These are phyloP conservation scores for Aleiodes alternator DNA, from an alignment of 2,888 invertebrate species.

Conservation along the genomic window DNA sequence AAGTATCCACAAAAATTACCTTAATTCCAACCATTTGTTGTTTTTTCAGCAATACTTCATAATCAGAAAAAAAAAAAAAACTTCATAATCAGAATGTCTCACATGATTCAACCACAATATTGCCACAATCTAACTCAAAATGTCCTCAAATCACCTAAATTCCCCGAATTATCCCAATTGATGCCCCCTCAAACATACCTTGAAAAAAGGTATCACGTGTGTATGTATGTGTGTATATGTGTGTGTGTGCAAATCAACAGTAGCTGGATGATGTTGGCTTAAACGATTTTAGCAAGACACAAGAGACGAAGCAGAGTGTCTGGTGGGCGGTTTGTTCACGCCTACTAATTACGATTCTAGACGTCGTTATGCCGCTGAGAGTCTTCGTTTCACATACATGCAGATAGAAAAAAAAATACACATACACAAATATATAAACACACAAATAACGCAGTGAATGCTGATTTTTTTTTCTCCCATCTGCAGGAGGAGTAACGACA, in stretches of 20 bases:
- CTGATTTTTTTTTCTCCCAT: slow-evolving; percentile 37
- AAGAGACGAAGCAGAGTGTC: slow-evolving; percentile 63
- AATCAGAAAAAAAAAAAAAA: too few relatives aligned
- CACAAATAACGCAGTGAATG: not conserved
- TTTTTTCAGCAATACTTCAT: too few relatives aligned
- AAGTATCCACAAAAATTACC: too few relatives aligned
- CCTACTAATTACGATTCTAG: slow-evolving; percentile 75
- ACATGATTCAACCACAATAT: too few relatives aligned
- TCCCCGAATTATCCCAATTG: slow-evolving; percentile 2
- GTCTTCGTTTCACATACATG: not conserved
- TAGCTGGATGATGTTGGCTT: slow-evolving; percentile 53
- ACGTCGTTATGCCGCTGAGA: slow-evolving; percentile 65
- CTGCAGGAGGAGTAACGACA: slow-evolving; percentile 58
- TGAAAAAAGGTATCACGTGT: not conserved
- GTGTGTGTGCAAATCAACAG: slow-evolving; percentile 37
- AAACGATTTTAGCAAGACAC: slow-evolving; percentile 62
- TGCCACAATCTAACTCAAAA: too few relatives aligned
- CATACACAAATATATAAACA: not conserved
- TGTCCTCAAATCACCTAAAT: not conserved
- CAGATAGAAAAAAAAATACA: slow-evolving; percentile 33
- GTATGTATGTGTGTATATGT: too few relatives aligned
- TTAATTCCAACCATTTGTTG: too few relatives aligned
- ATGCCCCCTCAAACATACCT: not conserved
- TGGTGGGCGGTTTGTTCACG: slow-evolving; percentile 72
- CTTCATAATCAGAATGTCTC: too few relatives aligned